Evolutionary conservation across 2,888 invertebrate genomes (phyloP).

Genomic region (Alloplasta piceator): DNA sequence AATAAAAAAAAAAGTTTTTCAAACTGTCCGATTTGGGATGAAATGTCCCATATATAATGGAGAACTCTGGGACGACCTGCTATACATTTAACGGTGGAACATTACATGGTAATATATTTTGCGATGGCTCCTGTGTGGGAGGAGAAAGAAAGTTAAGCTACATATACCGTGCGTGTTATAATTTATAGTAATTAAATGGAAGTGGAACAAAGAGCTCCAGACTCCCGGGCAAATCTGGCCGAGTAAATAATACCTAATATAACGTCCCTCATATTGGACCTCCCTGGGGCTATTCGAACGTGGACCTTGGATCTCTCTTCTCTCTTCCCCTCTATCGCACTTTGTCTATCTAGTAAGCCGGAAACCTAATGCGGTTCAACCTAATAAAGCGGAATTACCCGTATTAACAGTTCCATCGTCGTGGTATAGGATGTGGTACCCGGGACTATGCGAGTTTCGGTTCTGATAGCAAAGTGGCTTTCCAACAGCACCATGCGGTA

Average conservation of each 20-base stretch:
- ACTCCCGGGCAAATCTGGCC: constrained; percentile 19
- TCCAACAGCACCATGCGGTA: constrained; percentile 69
- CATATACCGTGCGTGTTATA: not conserved
- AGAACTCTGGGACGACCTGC: constrained; percentile 11
- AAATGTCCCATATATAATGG: not conserved
- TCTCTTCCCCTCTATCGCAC: constrained; percentile 23
- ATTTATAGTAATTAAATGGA: constrained; percentile 44
- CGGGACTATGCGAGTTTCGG: constrained; percentile 69
- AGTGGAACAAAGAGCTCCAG: constrained; percentile 26
- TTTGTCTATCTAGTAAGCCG: constrained; percentile 72
- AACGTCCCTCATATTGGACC: constrained; percentile 15
- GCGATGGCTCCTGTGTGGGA: not conserved
- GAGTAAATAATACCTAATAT: constrained; percentile 17
- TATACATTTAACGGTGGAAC: constrained; percentile 12
- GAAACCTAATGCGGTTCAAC: constrained; percentile 75
- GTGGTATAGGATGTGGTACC: constrained; percentile 12
- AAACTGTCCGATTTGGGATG: no score
- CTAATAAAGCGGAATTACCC: constrained; percentile 77
- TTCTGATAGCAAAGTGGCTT: constrained; percentile 73
- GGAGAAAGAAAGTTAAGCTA: constrained; percentile 24
- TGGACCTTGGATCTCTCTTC: constrained; percentile 42
- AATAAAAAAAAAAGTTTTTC: no score
- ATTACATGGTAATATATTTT: constrained; percentile 38
- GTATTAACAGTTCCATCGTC: constrained; percentile 68
- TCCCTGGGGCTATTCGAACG: constrained; percentile 32